Conservation (phyloP, 2,797 vertebrate genomes). For the Rhinatrema bivittatum region DNA sequence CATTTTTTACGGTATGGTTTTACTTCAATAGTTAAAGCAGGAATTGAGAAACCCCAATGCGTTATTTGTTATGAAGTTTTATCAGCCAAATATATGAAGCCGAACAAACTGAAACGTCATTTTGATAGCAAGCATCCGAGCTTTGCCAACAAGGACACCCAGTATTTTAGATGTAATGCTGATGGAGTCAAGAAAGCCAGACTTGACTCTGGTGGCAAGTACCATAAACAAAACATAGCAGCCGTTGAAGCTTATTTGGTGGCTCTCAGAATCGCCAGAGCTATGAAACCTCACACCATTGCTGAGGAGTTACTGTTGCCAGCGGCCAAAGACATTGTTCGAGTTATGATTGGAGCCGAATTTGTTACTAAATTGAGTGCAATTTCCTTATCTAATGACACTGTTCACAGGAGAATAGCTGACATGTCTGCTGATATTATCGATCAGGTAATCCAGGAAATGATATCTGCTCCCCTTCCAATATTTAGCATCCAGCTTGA, state of each 20-base stretch:
- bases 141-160: neutral
- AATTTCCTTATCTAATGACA: slow-evolving; percentile 5
- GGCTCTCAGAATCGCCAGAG: no score
- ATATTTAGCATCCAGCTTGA: neutral
- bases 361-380: slow-evolving; percentile 1
- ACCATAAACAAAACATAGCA: no score
- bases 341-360: slow-evolving; percentile 1
- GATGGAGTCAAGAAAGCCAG: no score
- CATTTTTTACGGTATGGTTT: neutral
- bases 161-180: no score
- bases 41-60: neutral
- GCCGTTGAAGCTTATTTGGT: neutral
- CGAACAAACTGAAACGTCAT: slow-evolving; percentile 10
- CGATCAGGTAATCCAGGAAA: slow-evolving; percentile 14
- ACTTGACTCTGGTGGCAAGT: no score
- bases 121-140: slow-evolving; percentile 8
- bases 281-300: slow-evolving; percentile 11
- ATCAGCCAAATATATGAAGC: slow-evolving; percentile 6
- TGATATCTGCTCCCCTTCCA: slow-evolving; percentile 5
- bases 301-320: slow-evolving; percentile 12
- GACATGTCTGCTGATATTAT: slow-evolving; percentile 15
- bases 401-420: slow-evolving; percentile 8
- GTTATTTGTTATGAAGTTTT: neutral
- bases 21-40: no score
- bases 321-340: slow-evolving; percentile 5